A percentile compares a stretch with the other conserved stretches of the same genome.
Evolutionary conservation across 2,888 invertebrate species (phyloP).

Genomic region (Chydorus sphaericus): DNA sequence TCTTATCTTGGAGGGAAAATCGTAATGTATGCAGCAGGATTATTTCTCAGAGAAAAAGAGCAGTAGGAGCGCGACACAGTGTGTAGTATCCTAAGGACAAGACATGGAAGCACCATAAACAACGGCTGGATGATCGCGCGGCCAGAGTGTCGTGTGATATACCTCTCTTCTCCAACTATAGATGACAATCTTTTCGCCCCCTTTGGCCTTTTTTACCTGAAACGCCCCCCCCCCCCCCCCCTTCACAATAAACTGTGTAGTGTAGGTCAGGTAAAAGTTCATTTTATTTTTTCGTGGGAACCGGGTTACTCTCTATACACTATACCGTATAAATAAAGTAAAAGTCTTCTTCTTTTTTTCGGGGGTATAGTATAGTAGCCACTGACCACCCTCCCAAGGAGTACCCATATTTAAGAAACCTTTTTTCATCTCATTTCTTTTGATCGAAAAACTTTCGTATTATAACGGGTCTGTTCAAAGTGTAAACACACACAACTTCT

Average conservation of each 20-base stretch:
- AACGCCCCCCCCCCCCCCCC: no score
- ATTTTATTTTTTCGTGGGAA: conserved; percentile 1
- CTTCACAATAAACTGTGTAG: background rate
- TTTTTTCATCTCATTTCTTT: background rate
- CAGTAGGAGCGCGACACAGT: no score
- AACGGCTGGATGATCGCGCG: background rate
- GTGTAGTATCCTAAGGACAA: no score
- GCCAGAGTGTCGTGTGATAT: background rate
- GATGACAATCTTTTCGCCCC: background rate
- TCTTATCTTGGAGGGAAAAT: no score
- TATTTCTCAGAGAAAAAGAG: no score
- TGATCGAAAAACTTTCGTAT: background rate
- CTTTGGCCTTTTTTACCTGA: no score
- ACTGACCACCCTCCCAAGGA: no score
- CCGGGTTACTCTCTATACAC: background rate
- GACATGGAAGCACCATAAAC: background rate
- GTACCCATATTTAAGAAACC: no score
- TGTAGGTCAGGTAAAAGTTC: background rate
- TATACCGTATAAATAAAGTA: background rate
- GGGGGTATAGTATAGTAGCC: no score
- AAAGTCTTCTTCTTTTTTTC: no score
- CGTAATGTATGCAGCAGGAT: no score
- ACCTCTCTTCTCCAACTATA: background rate
- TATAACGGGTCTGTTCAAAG: background rate
- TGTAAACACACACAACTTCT: background rate